Percentiles rank a stretch among this genome's conserved stretches.
phyloP scores from a whole-genome alignment of 2,888 invertebrate species.

The Cataglyphis rosenhaueri region DNA sequence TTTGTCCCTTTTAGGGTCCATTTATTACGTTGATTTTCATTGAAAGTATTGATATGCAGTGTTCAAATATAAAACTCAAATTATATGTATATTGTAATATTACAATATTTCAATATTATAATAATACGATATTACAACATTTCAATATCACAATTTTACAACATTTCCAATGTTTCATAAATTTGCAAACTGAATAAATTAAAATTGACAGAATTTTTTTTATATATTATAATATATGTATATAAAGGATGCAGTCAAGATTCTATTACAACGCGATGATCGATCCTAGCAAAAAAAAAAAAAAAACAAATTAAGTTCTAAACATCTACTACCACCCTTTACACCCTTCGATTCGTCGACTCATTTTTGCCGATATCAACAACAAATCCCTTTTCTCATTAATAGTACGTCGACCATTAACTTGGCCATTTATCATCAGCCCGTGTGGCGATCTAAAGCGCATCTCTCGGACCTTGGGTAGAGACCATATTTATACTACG shows the following conservation, averaged over 20 bases:
- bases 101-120: too few relatives aligned
- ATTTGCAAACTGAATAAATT: background rate
- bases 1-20: background rate
- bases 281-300: slow-evolving; percentile 46
- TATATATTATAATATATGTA: background rate
- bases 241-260: background rate
- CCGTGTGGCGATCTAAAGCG: slow-evolving; percentile 62
- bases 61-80: background rate
- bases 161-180: background rate
- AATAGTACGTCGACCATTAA: slow-evolving; percentile 68
- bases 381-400: slow-evolving; percentile 68
- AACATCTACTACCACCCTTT: slow-evolving; percentile 39
- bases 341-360: slow-evolving; percentile 35
- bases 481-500: slow-evolving; percentile 53
- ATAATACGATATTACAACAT: background rate
- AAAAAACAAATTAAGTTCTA: slow-evolving; percentile 20
- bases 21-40: background rate
- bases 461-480: slow-evolving; percentile 53
- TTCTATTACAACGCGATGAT: background rate
- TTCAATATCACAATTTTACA: too few relatives aligned
- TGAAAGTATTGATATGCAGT: background rate
- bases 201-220: background rate
- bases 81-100: too few relatives aligned
- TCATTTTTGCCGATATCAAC: slow-evolving; percentile 58
- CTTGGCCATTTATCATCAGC: slow-evolving; percentile 67